A percentile compares a stretch with the other conserved stretches of the same genome.
phyloP scores from a whole-genome alignment of 1,140 invertebrate genomes.

The Cecropterus lyciades region DNA sequence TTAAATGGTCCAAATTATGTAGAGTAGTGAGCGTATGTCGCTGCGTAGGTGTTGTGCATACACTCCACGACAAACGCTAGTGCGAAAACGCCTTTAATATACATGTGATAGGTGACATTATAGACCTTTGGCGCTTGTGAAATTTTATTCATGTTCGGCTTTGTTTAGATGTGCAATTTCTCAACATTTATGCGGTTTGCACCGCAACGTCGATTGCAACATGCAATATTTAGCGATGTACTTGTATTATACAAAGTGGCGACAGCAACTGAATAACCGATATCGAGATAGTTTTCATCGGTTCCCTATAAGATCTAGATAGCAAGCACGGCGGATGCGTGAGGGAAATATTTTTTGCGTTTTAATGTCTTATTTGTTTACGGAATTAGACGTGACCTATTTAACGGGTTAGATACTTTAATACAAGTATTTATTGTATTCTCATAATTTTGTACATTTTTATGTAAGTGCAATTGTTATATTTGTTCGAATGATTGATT shows the following conservation, averaged over 20 bases:
- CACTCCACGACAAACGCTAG: background rate
- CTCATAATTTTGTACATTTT: background rate
- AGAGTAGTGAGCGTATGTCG: too few species aligned
- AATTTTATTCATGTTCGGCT: slow-evolving; percentile 50
- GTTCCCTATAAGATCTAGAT: slow-evolving; percentile 19
- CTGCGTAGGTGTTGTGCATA: too few species aligned
- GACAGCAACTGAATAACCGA: slow-evolving; percentile 5
- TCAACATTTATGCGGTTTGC: slow-evolving; percentile 50
- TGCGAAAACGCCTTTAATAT: background rate
- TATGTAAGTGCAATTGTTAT: too few species aligned
- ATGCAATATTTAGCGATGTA: slow-evolving; percentile 44
- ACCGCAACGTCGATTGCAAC: slow-evolving; percentile 41
- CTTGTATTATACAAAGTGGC: slow-evolving; percentile 26
- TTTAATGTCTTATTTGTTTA: slow-evolving; percentile 4
- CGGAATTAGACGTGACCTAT: slow-evolving; percentile 6
- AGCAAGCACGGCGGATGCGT: slow-evolving; percentile 2
- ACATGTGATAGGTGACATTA: slow-evolving; percentile 16
- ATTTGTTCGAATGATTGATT: too few species aligned
- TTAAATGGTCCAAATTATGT: too few species aligned
- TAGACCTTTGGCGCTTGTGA: slow-evolving; percentile 30
- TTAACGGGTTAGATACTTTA: background rate
- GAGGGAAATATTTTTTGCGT: slow-evolving; percentile 19
- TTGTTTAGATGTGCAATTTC: slow-evolving; percentile 54
- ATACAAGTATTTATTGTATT: background rate
- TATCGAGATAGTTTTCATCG: slow-evolving; percentile 23